Conservation (phyloP, 1,140 invertebrate genomes). For the Bilobella aurantiaca region DNA sequence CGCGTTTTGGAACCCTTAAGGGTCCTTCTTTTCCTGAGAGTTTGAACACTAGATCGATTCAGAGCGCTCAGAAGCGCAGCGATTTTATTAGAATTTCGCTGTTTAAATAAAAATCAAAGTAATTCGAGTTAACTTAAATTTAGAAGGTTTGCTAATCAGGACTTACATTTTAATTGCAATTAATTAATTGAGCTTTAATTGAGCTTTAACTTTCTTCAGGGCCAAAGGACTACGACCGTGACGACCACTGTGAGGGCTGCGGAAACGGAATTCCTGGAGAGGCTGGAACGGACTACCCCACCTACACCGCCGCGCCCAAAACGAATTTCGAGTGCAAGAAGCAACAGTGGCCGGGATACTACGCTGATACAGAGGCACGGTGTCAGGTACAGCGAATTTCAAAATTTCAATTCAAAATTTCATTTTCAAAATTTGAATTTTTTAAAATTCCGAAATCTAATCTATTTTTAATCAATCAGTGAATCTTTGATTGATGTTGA, state of each 20-base stretch:
- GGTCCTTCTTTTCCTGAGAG: too few species aligned
- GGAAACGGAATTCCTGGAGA: constrained; percentile 38
- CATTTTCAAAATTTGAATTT: background rate
- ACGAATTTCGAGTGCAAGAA: constrained; percentile 42
- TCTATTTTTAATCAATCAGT: background rate
- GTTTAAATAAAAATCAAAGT: background rate
- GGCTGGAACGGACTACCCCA: constrained; percentile 43
- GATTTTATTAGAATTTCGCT: background rate
- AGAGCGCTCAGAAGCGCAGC: too few species aligned
- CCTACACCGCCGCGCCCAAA: constrained; percentile 39
- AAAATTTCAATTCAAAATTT: background rate
- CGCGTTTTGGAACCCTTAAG: too few species aligned
- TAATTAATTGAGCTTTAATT: background rate
- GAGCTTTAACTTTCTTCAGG: background rate
- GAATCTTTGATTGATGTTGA: too few species aligned
- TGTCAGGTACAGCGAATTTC: constrained; percentile 41
- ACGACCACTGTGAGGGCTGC: constrained; percentile 18
- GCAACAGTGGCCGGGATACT: constrained; percentile 43
- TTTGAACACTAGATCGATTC: too few species aligned
- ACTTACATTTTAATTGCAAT: too few species aligned
- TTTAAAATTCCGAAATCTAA: background rate
- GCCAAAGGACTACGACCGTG: background rate
- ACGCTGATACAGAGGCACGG: constrained; percentile 42
- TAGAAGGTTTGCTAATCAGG: too few species aligned
- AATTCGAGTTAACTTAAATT: too few species aligned